A percentile compares a stretch with the other conserved stretches of the same genome.
These are phyloP conservation scores for Palaemon carinicauda DNA, from an alignment of 1,140 invertebrate species.

Conservation along the genomic window DNA sequence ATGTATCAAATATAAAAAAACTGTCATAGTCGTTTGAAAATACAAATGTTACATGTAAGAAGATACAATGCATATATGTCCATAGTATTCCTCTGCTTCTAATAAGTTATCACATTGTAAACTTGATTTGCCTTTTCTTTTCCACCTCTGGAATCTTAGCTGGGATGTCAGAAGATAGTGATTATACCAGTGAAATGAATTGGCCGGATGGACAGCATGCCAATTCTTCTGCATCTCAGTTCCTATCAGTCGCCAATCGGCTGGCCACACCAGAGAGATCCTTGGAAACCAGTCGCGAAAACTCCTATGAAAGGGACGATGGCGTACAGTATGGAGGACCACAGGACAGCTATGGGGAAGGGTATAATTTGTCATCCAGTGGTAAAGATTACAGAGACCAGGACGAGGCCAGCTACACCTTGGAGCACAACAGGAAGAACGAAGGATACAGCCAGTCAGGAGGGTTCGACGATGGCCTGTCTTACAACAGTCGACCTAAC, in stretches of 20 bases:
- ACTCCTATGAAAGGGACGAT: slow-evolving; percentile 84
- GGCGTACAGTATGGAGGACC: slow-evolving; percentile 46
- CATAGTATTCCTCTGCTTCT: too few species aligned
- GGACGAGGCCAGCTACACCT: slow-evolving; percentile 61
- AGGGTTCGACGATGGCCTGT: slow-evolving; percentile 40
- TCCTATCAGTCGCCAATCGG: slow-evolving; percentile 75
- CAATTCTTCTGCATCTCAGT: slow-evolving; percentile 87
- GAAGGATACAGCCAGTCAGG: slow-evolving; percentile 56
- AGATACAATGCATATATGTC: too few species aligned
- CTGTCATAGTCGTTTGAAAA: too few species aligned
- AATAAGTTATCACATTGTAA: too few species aligned
- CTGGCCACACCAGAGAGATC: slow-evolving; percentile 81
- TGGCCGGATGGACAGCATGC: slow-evolving; percentile 85
- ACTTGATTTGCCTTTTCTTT: not conserved
- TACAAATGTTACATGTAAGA: too few species aligned
- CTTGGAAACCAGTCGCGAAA: slow-evolving; percentile 81
- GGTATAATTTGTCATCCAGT: not conserved
- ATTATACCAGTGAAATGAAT: slow-evolving; percentile 96
- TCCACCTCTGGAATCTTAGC: slow-evolving; percentile 69
- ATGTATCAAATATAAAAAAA: too few species aligned
- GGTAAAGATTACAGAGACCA: slow-evolving; percentile 50
- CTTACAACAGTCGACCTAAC: slow-evolving; percentile 58
- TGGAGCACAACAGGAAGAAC: slow-evolving; percentile 58
- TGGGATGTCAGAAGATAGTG: slow-evolving; percentile 94
- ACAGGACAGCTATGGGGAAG: not conserved